A percentile compares a stretch with the other conserved stretches of the same genome.
These are phyloP conservation scores for Elanoides forficatus DNA, from an alignment of 2,113 vertebrate genomes.

Conservation along the genomic window DNA sequence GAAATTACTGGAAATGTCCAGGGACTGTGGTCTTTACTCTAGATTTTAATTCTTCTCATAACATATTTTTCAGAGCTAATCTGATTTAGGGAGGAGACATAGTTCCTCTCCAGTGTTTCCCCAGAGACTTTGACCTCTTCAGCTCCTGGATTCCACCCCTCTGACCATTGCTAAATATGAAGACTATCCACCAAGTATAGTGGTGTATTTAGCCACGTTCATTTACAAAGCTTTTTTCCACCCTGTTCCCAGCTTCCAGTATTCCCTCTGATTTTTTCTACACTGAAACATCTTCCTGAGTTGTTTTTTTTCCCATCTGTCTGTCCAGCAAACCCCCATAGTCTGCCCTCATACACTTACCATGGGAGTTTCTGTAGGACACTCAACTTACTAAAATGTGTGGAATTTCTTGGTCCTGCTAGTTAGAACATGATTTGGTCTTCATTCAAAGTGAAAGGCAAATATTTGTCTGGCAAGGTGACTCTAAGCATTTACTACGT, in stretches of 20 bases:
- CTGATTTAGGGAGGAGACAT: background rate
- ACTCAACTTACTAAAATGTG: slow-evolving; percentile 8
- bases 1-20: background rate
- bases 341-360: background rate
- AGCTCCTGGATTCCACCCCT: background rate
- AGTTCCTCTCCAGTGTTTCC: background rate
- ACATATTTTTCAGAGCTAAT: slow-evolving; percentile 25
- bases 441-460: slow-evolving; percentile 56
- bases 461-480: slow-evolving; percentile 63
- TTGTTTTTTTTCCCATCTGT: background rate
- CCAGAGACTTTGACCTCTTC: background rate
- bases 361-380: slow-evolving; percentile 14
- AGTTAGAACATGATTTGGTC: slow-evolving; percentile 59
- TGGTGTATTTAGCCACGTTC: background rate
- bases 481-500: slow-evolving; percentile 55
- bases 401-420: slow-evolving; percentile 44
- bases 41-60: slow-evolving; percentile 10
- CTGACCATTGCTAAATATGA: background rate
- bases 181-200: background rate
- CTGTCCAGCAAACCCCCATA: background rate
- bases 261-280: background rate
- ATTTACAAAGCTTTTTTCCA: background rate
- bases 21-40: background rate
- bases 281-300: background rate
- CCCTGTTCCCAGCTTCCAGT: background rate